A percentile compares a stretch with the other conserved stretches of the same genome.
phyloP scores from a whole-genome alignment of 2,113 vertebrate species.

The Onychostruthus taczanowskii region DNA sequence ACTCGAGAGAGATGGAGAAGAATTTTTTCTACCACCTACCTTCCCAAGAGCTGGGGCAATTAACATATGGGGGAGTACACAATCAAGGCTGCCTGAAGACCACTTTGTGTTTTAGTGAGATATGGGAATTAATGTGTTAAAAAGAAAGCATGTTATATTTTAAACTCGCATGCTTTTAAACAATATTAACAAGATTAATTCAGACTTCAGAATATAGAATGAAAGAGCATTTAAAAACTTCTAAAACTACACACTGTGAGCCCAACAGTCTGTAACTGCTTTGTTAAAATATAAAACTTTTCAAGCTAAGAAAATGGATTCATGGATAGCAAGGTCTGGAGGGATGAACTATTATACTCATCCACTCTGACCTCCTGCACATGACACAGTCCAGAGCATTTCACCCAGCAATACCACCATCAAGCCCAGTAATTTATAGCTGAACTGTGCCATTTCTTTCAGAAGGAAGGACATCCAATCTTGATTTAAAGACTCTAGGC shows the following conservation, averaged over 20 bases:
- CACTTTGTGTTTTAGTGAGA: background rate
- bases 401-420: constrained; percentile 5
- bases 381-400: constrained; percentile 43
- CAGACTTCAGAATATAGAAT: background rate
- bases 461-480: constrained; percentile 35
- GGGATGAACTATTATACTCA: constrained; percentile 25
- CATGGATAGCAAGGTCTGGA: constrained; percentile 6
- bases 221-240: constrained; percentile 19
- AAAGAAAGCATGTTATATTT: background rate
- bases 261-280: background rate
- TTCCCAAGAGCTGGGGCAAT: background rate
- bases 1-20: background rate
- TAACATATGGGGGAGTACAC: background rate
- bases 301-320: constrained; percentile 5
- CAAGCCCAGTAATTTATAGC: constrained; percentile 39
- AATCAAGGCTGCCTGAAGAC: background rate
- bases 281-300: constrained; percentile 23
- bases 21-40: background rate
- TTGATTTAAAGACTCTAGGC: constrained; percentile 52
- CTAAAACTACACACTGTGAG: background rate
- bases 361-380: constrained; percentile 22
- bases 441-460: constrained; percentile 16
- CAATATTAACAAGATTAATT: constrained; percentile 12
- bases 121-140: background rate
- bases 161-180: background rate